Base-by-base conservation (phyloP, 2,888 invertebrate genomes). In the Rotaria magnacalcarata region DNA sequence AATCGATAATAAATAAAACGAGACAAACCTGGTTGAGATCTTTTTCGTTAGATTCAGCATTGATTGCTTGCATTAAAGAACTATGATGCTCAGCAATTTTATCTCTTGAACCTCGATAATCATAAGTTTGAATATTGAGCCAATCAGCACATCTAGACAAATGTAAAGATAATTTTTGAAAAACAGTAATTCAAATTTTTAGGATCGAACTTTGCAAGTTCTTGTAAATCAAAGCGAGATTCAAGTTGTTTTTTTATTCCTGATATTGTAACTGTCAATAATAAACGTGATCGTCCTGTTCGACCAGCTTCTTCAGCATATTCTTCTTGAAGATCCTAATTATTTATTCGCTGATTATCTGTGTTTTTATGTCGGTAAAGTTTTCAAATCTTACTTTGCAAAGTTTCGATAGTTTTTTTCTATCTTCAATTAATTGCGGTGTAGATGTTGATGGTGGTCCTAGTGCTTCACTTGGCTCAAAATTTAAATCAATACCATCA, bases 401-500 rank as follows among this genome's bases (percentile, higher is more conserved):
- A 16, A 87, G 67, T 10, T 60, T 60, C 21, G 87, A 85, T 60
- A 87, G 85, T n/a, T 56, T 43, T 52, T 87, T 85, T 74, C 85
- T 87, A 43, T 87, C 87, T 60, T 87, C 80, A 47, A 80, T 47
- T n/a, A 80, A 47, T 80, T 43, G 80, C 47, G 80, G 80, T 3
- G 7, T 47, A 11, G 80, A 4, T 80, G 80, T 80, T 80, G 43
- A 47, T 80, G 80, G 47, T 24, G 47, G 80, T n/a, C 80, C 80
- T n/a, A 80, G 19, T 47, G 80, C 80, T 80, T 80, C 80, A 80
- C 47, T 47, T 47, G 80, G 80, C n/a, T 87, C 87, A 85, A 87
- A 87, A 47, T 87, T 85, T n/a, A 87, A 85, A 54, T 87, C 87
- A 8, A 87, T 50, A 24, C 87, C 87, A 85, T 87, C 87, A 27